phyloP scores from a whole-genome alignment of 2,888 invertebrate genomes.

The Euphydryas editha region DNA sequence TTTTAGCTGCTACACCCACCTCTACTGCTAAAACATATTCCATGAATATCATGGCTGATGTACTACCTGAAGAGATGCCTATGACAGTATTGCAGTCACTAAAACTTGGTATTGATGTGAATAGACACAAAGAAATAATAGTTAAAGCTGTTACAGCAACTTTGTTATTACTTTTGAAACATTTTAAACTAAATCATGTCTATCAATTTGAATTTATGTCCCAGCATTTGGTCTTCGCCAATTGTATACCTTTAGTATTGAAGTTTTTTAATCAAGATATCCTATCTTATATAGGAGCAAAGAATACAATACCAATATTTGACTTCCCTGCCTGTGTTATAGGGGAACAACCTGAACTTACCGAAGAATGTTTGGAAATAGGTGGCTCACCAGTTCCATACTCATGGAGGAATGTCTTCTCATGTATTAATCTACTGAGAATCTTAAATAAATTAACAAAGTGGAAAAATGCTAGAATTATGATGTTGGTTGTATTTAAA shows the following conservation, averaged over 20 bases:
- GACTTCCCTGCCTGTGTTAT: slow-evolving; percentile 98
- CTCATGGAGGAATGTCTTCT: slow-evolving; percentile 99
- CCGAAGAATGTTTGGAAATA: slow-evolving; percentile 94
- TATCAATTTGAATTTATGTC: slow-evolving; percentile 99
- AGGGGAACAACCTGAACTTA: slow-evolving; percentile 96
- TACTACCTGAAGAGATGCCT: slow-evolving; percentile 98
- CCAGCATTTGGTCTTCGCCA: slow-evolving; percentile 99
- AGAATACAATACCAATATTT: slow-evolving; percentile 95
- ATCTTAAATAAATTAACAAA: slow-evolving; percentile 99
- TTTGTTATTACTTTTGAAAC: slow-evolving; percentile 95
- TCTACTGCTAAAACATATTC: slow-evolving; percentile 99
- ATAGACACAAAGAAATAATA: slow-evolving; percentile 99
- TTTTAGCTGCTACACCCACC: slow-evolving; percentile 99
- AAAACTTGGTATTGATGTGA: slow-evolving; percentile 98
- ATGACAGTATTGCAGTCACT: slow-evolving; percentile 97
- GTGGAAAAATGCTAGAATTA: slow-evolving; percentile 99
- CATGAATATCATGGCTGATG: slow-evolving; percentile 98
- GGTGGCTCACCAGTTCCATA: slow-evolving; percentile 91
- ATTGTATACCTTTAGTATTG: slow-evolving; percentile 98
- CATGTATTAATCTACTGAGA: slow-evolving; percentile 97
- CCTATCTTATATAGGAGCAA: slow-evolving; percentile 96
- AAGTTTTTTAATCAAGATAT: slow-evolving; percentile 99
- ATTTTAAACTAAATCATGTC: slow-evolving; percentile 98
- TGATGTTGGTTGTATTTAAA: slow-evolving; percentile 99
- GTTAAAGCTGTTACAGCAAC: slow-evolving; percentile 98